Percentiles rank a stretch among this genome's conserved stretches.
Conservation (phyloP, 1,140 invertebrate genomes). For the Goniozus legneri region DNA sequence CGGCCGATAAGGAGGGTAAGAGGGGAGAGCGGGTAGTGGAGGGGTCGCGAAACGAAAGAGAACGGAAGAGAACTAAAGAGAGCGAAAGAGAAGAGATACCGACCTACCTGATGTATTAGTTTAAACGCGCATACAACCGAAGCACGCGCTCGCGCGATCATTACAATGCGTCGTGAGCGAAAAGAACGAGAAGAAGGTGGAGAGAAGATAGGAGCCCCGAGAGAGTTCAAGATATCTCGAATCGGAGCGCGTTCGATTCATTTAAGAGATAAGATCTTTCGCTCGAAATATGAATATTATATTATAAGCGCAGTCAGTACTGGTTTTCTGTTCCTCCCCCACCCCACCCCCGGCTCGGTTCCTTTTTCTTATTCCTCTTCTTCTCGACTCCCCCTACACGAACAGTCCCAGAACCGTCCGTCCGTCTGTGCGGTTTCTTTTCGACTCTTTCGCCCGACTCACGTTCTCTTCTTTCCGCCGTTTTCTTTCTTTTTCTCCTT, state of each 20-base stretch:
- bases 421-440: no score
- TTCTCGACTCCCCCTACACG: background rate
- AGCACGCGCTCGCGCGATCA: constrained; percentile 23
- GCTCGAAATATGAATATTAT: constrained; percentile 54
- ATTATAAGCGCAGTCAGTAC: constrained; percentile 35
- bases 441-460: background rate
- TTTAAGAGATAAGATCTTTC: constrained; percentile 53
- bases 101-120: constrained; percentile 30
- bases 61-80: no score
- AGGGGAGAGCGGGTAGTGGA: background rate
- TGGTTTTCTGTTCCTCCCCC: constrained; percentile 10
- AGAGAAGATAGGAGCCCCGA: no score
- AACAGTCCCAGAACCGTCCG: no score
- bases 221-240: constrained; percentile 36
- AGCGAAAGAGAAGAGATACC: constrained; percentile 15
- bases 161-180: constrained; percentile 31
- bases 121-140: constrained; percentile 27
- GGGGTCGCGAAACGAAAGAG: no score
- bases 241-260: constrained; percentile 46
- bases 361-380: constrained; percentile 2
- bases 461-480: background rate
- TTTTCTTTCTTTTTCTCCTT: constrained; percentile 3
- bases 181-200: no score
- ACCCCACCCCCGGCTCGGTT: background rate
- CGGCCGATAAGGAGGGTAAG: no score